A percentile compares a stretch with the other conserved stretches of the same genome.
Conservation (phyloP, 2,888 invertebrate species). For the Epsilonema sp. region DNA sequence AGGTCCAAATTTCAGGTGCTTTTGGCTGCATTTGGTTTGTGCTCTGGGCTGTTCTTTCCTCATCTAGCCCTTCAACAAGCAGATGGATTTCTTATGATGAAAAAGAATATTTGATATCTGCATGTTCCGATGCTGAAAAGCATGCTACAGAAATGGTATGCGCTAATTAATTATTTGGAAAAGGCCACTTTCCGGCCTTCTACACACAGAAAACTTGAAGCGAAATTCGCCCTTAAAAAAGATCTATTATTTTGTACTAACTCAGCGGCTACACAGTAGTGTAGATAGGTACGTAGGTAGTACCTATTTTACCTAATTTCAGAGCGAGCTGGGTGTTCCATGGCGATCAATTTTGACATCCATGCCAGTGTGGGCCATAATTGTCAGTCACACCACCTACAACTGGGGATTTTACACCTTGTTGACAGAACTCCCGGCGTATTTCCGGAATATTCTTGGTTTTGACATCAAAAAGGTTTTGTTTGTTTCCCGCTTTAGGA, state of each 20-base stretch:
- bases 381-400: conserved; percentile 15
- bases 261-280: no score
- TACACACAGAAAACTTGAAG: no score
- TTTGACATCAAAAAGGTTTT: not conserved
- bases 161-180: no score
- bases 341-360: conserved; percentile 14
- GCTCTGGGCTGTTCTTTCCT: conserved; percentile 22
- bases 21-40: conserved; percentile 27
- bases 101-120: conserved; percentile 21
- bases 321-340: no score
- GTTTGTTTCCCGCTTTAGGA: no score
- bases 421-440: conserved; percentile 16
- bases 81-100: conserved; percentile 27
- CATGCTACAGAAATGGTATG: no score
- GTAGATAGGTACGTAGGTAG: no score
- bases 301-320: no score
- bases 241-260: no score
- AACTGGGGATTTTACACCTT: conserved; percentile 16
- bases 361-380: conserved; percentile 14
- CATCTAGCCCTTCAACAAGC: conserved; percentile 25
- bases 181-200: no score
- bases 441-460: conserved; percentile 13
- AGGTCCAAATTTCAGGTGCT: conserved; percentile 18
- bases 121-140: not conserved
- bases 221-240: no score